phyloP scores from a whole-genome alignment of 2,797 vertebrate genomes.

The Acanthis flammea region DNA sequence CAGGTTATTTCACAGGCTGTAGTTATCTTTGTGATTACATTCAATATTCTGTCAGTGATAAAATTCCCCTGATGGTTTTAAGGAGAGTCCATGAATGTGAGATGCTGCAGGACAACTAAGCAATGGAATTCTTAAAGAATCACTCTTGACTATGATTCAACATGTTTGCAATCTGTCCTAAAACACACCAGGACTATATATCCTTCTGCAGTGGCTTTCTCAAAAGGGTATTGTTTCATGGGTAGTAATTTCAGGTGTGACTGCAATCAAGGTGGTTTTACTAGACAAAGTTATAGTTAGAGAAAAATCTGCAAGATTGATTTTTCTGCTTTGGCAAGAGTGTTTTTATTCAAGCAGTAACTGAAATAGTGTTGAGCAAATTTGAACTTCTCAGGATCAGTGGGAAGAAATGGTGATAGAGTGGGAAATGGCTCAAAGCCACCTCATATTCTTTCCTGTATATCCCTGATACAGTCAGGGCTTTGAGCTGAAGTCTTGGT shows the following conservation, averaged over 20 bases:
- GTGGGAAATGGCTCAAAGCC: neutral
- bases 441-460: neutral
- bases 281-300: neutral
- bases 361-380: neutral
- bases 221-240: neutral
- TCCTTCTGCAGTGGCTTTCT: neutral
- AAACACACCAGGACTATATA: neutral
- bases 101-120: neutral
- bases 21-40: neutral
- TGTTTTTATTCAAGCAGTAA: neutral
- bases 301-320: neutral
- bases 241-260: neutral
- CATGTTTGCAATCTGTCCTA: neutral
- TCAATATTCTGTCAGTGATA: neutral
- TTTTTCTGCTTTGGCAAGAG: neutral
- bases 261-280: neutral
- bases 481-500: neutral
- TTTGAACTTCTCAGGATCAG: neutral
- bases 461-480: neutral
- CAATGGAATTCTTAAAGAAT: neutral
- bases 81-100: neutral
- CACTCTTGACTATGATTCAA: neutral
- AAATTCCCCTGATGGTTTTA: neutral
- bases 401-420: neutral
- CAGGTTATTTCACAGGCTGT: neutral